Evolutionary conservation across 2,797 vertebrate genomes (phyloP).

Genomic region (Anomalospiza imberbis): DNA sequence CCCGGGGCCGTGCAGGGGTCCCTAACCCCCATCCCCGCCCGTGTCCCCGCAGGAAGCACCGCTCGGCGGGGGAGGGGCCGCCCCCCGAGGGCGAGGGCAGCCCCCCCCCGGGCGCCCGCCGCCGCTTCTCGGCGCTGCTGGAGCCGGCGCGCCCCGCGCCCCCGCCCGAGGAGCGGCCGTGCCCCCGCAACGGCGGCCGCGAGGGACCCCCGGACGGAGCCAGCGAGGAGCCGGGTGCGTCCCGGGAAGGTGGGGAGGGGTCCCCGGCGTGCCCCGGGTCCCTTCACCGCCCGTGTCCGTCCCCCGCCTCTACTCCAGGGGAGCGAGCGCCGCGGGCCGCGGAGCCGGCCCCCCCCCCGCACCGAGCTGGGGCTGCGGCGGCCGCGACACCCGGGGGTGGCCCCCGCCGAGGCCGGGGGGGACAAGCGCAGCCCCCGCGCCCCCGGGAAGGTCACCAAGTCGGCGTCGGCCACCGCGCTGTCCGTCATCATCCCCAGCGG

Average conservation of each 20-base stretch:
- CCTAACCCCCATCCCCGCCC: background rate
- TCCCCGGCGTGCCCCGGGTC: background rate
- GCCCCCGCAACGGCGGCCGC: background rate
- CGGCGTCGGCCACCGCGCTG: background rate
- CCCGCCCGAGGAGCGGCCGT: background rate
- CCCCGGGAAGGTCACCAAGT: slow-evolving; percentile 10
- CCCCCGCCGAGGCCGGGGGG: background rate
- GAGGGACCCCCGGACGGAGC: background rate
- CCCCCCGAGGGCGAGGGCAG: background rate
- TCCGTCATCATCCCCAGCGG: slow-evolving; percentile 39
- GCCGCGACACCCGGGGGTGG: background rate
- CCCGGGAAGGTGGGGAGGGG: background rate
- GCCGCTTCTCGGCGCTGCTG: background rate
- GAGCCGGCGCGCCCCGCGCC: background rate
- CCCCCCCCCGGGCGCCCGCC: background rate
- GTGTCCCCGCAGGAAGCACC: background rate
- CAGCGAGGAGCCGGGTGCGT: background rate
- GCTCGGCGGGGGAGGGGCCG: background rate
- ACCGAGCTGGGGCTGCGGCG: background rate
- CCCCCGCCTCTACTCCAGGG: background rate
- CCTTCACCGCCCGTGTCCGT: background rate
- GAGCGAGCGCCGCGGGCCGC: background rate
- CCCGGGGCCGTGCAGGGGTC: background rate
- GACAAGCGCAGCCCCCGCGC: background rate
- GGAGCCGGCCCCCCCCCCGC: background rate